These are phyloP conservation scores for Adelognathus sp. DNA, from an alignment of 2,888 invertebrate species.

Conservation along the genomic window DNA sequence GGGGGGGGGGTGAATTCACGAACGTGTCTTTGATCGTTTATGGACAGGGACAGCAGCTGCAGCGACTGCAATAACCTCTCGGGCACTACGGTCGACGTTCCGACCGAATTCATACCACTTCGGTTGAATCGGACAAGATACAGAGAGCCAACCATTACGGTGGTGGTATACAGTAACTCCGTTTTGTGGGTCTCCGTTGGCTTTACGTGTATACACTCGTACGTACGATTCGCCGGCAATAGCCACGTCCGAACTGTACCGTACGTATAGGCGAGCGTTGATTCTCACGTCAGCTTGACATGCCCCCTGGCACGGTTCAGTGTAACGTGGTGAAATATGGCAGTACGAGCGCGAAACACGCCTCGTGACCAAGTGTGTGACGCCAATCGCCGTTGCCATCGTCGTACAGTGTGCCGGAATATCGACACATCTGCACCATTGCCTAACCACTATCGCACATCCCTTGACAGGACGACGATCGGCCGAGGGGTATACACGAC, in stretches of 20 bases:
- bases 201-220: conserved; percentile 12
- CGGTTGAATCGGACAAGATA: conserved; percentile 29
- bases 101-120: conserved; percentile 15
- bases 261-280: conserved; percentile 34
- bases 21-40: conserved; percentile 14
- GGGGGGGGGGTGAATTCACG: not conserved
- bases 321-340: conserved; percentile 46
- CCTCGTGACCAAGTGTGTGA: conserved; percentile 31
- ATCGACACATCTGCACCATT: conserved; percentile 41
- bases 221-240: not conserved
- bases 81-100: conserved; percentile 14
- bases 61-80: conserved; percentile 21
- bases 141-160: not conserved
- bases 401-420: conserved; percentile 31
- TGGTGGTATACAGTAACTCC: not conserved
- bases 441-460: conserved; percentile 5
- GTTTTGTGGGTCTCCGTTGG: not conserved
- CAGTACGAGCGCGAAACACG: conserved; percentile 46
- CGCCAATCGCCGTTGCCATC: conserved; percentile 29
- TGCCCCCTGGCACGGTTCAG: conserved; percentile 42
- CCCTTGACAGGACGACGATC: conserved; percentile 12
- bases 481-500: not conserved
- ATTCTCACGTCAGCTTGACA: conserved; percentile 37
- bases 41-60: conserved; percentile 1
- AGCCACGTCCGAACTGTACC: conserved; percentile 4